A percentile compares a stretch with the other conserved stretches of the same genome.
These are phyloP conservation scores for Terrapene triunguis DNA, from an alignment of 2,113 vertebrate genomes.

Conservation along the genomic window DNA sequence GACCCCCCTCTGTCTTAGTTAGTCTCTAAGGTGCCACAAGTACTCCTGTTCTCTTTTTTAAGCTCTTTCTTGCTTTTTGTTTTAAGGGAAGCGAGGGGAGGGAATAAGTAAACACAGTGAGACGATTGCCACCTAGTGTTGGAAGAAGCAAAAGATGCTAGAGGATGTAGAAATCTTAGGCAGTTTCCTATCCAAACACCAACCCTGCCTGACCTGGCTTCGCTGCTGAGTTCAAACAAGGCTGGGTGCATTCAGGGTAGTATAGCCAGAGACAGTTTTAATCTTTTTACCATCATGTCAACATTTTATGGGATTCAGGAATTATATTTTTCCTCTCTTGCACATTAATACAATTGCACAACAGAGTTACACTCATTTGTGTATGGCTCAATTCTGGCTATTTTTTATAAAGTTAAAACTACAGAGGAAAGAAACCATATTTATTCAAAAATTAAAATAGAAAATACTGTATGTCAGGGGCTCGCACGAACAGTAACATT, in stretches of 20 bases:
- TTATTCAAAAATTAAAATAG: not conserved
- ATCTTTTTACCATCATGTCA: not conserved
- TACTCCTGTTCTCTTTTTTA: not conserved
- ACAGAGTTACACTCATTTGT: not conserved
- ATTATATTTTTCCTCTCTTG: not conserved
- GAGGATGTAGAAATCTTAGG: not conserved
- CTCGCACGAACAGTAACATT: not conserved
- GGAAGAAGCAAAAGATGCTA: slow-evolving; percentile 3
- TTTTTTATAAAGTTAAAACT: not conserved
- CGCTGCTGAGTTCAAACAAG: not conserved
- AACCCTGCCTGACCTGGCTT: not conserved
- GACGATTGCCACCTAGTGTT: not conserved
- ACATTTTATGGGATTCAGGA: not conserved
- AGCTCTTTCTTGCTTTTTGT: not conserved
- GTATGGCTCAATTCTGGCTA: accelerated
- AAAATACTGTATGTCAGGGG: not conserved
- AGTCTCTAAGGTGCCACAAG: too few relatives aligned
- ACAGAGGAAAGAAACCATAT: not conserved
- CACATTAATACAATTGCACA: not conserved
- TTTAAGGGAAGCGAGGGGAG: not conserved
- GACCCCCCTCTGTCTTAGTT: too few relatives aligned
- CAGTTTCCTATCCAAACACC: not conserved
- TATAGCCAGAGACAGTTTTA: not conserved
- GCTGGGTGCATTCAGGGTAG: not conserved
- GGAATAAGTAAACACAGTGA: not conserved